Conservation (phyloP, 2,113 vertebrate genomes). For the Perca fluviatilis region DNA sequence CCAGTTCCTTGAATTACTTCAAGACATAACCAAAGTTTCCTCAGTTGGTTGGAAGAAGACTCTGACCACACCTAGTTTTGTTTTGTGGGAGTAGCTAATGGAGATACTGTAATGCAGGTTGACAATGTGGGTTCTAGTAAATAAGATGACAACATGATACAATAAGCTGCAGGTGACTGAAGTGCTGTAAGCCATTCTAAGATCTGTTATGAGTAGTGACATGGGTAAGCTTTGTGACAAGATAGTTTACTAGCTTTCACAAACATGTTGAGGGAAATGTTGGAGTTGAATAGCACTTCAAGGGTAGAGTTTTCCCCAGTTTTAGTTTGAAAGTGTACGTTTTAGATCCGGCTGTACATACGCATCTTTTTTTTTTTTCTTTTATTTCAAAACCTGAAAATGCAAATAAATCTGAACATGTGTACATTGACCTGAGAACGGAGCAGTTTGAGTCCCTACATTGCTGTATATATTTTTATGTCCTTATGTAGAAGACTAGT, state of each 20-base stretch:
- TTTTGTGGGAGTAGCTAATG: conserved; percentile 24
- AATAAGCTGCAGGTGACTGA: conserved; percentile 32
- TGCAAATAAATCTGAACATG: conserved; percentile 69
- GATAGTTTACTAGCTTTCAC: conserved; percentile 27
- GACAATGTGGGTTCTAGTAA: conserved; percentile 24
- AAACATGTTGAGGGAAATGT: conserved; percentile 31
- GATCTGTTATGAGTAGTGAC: conserved; percentile 23
- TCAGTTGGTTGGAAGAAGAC: conserved; percentile 62
- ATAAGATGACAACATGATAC: neutral
- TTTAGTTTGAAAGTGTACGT: conserved; percentile 67
- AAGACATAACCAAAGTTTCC: conserved; percentile 81
- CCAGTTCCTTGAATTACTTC: conserved; percentile 68
- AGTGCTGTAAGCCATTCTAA: conserved; percentile 34
- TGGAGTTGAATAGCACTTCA: conserved; percentile 65
- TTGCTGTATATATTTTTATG: conserved; percentile 84
- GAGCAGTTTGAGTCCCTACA: conserved; percentile 75
- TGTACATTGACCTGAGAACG: conserved; percentile 60
- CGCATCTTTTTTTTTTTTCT: conserved; percentile 43
- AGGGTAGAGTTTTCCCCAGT: conserved; percentile 38
- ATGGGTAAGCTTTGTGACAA: conserved; percentile 23
- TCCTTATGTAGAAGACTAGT: conserved; percentile 80
- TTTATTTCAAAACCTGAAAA: conserved; percentile 56
- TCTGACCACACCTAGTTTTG: conserved; percentile 64
- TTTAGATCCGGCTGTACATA: conserved; percentile 74
- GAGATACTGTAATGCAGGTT: conserved; percentile 33